These are phyloP conservation scores for Latrodectus hesperus DNA, from an alignment of 2,888 invertebrate species.

Conservation along the genomic window DNA sequence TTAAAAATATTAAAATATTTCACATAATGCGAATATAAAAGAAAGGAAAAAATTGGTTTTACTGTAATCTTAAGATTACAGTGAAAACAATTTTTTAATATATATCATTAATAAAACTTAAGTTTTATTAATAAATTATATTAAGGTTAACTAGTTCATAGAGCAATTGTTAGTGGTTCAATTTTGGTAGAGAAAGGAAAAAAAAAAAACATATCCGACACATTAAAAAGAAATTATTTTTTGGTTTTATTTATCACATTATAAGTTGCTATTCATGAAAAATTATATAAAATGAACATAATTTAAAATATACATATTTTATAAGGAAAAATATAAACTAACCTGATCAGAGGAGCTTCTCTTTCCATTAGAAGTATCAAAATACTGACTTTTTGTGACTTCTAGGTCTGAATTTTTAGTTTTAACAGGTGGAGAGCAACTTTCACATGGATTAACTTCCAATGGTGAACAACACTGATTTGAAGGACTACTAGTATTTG, in stretches of 20 bases:
- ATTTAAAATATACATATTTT: background rate
- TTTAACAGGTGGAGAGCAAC: slow-evolving; percentile 16
- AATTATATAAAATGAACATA: background rate
- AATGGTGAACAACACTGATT: slow-evolving; percentile 40
- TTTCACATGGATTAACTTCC: slow-evolving; percentile 49
- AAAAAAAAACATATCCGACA: too few species aligned
- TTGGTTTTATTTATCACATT: background rate
- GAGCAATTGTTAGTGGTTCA: background rate
- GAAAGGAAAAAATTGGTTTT: too few species aligned
- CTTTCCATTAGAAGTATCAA: background rate
- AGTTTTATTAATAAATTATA: background rate
- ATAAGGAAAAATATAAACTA: background rate
- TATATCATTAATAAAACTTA: background rate
- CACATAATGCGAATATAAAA: too few species aligned
- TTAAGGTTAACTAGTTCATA: background rate
- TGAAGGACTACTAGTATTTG: background rate
- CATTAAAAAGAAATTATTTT: too few species aligned
- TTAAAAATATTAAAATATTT: too few species aligned
- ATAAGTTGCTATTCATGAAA: background rate
- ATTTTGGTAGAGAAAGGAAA: background rate
- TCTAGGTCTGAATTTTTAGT: background rate
- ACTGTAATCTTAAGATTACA: background rate
- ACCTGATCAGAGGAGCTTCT: slow-evolving; percentile 3
- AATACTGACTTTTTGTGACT: background rate
- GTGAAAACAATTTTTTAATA: background rate